Conservation (phyloP, 53 echinoderm and acorn worm species). For the Temnopleurus reevesii region DNA sequence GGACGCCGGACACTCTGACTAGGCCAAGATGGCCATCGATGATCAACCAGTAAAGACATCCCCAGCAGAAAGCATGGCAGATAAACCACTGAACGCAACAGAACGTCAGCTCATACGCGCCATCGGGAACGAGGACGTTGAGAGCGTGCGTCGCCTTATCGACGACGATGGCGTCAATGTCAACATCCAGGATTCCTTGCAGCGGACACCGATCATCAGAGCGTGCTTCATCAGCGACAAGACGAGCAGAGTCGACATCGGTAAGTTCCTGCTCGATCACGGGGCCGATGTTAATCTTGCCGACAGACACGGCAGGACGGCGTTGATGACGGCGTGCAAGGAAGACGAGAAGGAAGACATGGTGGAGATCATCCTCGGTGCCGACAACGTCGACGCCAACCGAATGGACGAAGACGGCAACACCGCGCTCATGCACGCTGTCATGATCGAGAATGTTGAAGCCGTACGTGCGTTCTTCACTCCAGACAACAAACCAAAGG, state of each 20-base stretch:
- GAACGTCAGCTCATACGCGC: constrained; percentile 80
- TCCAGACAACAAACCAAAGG: constrained; percentile 24
- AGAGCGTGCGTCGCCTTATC: constrained; percentile 63
- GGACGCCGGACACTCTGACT: not conserved
- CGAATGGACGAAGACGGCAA: constrained; percentile 82
- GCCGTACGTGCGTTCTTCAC: constrained; percentile 66
- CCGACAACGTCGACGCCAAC: constrained; percentile 71
- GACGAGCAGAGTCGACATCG: constrained; percentile 58
- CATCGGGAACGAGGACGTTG: constrained; percentile 76
- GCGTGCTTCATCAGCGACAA: constrained; percentile 63
- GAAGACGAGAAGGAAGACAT: constrained; percentile 71
- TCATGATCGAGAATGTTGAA: constrained; percentile 76
- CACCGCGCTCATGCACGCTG: constrained; percentile 89
- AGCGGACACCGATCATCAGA: constrained; percentile 79
- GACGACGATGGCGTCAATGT: constrained; percentile 72
- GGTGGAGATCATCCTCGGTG: constrained; percentile 60
- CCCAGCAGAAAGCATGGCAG: not conserved
- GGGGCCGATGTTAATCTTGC: constrained; percentile 83
- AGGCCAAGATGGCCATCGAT: not conserved
- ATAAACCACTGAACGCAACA: constrained; percentile 56
- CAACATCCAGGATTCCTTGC: constrained; percentile 81
- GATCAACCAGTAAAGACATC: not conserved
- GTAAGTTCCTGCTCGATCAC: constrained; percentile 68
- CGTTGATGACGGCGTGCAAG: constrained; percentile 78
- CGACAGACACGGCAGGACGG: constrained; percentile 85